phyloP scores from a whole-genome alignment of 2,888 invertebrate species.

The Agrochola macilenta region DNA sequence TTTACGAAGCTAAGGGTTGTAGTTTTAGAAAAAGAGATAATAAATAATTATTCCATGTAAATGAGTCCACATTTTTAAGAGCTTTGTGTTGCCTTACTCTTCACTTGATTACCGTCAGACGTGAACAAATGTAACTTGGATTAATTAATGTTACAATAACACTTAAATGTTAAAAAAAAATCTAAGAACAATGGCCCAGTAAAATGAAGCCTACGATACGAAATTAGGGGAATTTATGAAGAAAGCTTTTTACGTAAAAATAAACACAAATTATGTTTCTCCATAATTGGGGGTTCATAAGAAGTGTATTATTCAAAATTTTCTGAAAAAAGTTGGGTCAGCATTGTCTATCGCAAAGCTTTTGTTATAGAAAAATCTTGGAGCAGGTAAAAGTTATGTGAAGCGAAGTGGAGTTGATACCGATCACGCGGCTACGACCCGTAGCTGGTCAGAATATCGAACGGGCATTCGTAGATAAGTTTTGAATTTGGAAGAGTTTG shows the following conservation, averaged over 20 bases:
- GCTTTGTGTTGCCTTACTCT: neutral
- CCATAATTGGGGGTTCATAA: conserved; percentile 30
- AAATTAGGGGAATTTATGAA: conserved; percentile 2
- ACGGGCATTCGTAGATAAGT: neutral
- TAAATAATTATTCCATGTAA: neutral
- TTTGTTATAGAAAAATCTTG: conserved; percentile 35
- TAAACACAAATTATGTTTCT: conserved; percentile 21
- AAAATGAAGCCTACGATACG: neutral
- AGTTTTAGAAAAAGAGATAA: neutral
- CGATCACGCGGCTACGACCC: conserved; percentile 9
- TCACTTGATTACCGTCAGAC: neutral
- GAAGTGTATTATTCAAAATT: conserved; percentile 28
- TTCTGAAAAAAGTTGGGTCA: conserved; percentile 35
- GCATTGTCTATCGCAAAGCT: conserved; percentile 37
- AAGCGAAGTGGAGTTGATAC: conserved; percentile 21
- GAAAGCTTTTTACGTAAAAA: conserved; percentile 18
- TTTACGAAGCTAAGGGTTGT: neutral
- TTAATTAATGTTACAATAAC: neutral
- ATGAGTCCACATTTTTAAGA: neutral
- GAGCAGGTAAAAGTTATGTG: conserved; percentile 40
- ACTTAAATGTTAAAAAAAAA: neutral
- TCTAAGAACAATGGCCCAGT: neutral
- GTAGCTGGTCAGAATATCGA: conserved; percentile 9
- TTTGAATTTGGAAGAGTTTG: conserved; percentile 9
- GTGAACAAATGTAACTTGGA: neutral